A percentile compares a stretch with the other conserved stretches of the same genome.
Evolutionary conservation across 2,888 invertebrate genomes (phyloP).

Genomic region (Drosophila silvestris): DNA sequence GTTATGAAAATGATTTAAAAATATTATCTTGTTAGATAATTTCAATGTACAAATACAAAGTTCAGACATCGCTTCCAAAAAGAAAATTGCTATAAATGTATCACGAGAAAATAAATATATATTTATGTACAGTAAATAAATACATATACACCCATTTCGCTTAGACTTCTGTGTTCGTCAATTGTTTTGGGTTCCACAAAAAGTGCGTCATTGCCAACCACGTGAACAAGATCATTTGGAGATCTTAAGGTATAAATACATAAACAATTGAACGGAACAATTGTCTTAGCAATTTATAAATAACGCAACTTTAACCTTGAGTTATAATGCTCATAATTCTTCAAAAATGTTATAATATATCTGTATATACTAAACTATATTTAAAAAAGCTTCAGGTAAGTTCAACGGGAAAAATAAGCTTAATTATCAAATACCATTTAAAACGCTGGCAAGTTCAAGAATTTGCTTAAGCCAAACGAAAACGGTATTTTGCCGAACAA

Average conservation of each 20-base stretch:
- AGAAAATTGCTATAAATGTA: constrained; percentile 10
- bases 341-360: not conserved
- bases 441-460: constrained; percentile 35
- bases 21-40: constrained; percentile 31
- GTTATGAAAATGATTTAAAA: not conserved
- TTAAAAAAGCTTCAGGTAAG: not conserved
- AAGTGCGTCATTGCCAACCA: constrained; percentile 44
- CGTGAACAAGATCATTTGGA: constrained; percentile 36
- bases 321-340: constrained; percentile 8
- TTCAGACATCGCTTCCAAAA: constrained; percentile 9
- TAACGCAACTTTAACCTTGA: constrained; percentile 35
- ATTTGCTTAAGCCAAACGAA: constrained; percentile 18
- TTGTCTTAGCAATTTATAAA: constrained; percentile 32
- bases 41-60: constrained; percentile 8
- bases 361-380: not conserved
- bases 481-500: constrained; percentile 37
- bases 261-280: constrained; percentile 22
- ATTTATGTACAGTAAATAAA: constrained; percentile 5
- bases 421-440: constrained; percentile 40
- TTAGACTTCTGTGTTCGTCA: constrained; percentile 36
- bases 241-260: constrained; percentile 14
- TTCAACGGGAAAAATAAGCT: constrained; percentile 15
- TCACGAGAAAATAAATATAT: constrained; percentile 7
- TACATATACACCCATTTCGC: not conserved
- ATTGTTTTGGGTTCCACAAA: constrained; percentile 42